phyloP scores from a whole-genome alignment of 2,888 invertebrate genomes.

The Scaptomyza polygonia region DNA sequence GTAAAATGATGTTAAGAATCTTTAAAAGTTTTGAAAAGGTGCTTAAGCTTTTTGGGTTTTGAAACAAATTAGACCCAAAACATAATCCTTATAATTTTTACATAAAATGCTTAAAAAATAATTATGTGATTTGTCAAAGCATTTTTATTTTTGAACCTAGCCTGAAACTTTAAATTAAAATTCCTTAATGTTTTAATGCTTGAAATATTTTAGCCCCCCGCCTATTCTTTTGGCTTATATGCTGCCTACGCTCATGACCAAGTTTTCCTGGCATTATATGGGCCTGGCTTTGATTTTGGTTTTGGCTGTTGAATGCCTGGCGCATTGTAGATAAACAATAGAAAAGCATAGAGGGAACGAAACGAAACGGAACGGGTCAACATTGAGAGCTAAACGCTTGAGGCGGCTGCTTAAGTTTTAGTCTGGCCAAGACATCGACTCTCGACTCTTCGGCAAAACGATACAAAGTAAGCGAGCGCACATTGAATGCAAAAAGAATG shows the following conservation, averaged over 20 bases:
- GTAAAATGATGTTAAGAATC: too few species aligned
- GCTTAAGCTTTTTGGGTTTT: too few species aligned
- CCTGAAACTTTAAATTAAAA: too few species aligned
- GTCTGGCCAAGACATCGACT: slow-evolving; percentile 16
- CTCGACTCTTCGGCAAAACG: slow-evolving; percentile 9
- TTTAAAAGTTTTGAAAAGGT: too few species aligned
- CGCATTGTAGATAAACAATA: slow-evolving; percentile 72
- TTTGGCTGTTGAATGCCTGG: slow-evolving; percentile 40
- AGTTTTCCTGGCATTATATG: not conserved
- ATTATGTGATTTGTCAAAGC: too few species aligned
- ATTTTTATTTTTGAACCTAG: too few species aligned
- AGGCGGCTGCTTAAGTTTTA: slow-evolving; percentile 41
- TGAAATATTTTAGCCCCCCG: not conserved
- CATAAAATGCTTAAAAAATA: too few species aligned
- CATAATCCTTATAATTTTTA: too few species aligned
- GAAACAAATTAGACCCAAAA: too few species aligned
- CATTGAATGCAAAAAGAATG: slow-evolving; percentile 57
- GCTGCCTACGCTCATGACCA: not conserved
- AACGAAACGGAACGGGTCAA: slow-evolving; percentile 49
- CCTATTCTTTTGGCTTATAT: not conserved
- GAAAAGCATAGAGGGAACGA: slow-evolving; percentile 67
- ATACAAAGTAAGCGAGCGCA: slow-evolving; percentile 44
- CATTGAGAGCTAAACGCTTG: slow-evolving; percentile 54
- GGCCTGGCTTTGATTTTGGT: slow-evolving; percentile 17
- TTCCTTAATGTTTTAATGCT: too few species aligned